These are phyloP conservation scores for Anthonomus grandis DNA, from an alignment of 1,140 invertebrate species.

Conservation along the genomic window DNA sequence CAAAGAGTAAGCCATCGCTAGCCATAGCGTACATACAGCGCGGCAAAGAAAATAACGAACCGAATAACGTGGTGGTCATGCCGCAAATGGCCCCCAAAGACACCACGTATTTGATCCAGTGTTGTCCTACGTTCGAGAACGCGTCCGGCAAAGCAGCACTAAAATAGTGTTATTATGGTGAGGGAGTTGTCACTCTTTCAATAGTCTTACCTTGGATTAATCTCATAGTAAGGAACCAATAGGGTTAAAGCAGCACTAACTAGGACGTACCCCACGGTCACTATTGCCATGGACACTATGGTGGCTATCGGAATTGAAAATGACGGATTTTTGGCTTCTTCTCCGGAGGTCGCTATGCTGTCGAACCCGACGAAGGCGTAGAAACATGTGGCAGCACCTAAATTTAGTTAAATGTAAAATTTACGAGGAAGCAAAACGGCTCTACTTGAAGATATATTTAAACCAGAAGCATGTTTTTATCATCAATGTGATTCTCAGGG, in stretches of 20 bases:
- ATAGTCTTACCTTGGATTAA: conserved; percentile 62
- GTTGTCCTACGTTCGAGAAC: conserved; percentile 66
- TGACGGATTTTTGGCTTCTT: conserved; percentile 78
- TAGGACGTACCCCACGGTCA: conserved; percentile 75
- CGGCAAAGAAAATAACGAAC: conserved; percentile 80
- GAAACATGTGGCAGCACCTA: conserved; percentile 83
- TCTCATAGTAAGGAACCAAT: conserved; percentile 74
- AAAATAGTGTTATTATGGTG: neutral
- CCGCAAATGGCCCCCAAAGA: conserved; percentile 85
- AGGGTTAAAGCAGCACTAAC: conserved; percentile 79
- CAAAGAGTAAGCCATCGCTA: conserved; percentile 79
- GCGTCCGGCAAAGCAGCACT: conserved; percentile 79
- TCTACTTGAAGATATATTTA: too few relatives aligned
- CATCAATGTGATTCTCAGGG: too few relatives aligned
- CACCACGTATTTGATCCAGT: conserved; percentile 86
- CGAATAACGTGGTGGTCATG: conserved; percentile 83
- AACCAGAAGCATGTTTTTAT: too few relatives aligned
- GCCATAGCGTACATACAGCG: conserved; percentile 85
- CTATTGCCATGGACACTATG: conserved; percentile 72
- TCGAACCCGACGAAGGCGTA: conserved; percentile 88
- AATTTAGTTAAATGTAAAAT: too few relatives aligned
- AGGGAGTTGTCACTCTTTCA: neutral
- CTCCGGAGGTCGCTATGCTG: conserved; percentile 81
- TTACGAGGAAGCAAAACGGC: too few relatives aligned
- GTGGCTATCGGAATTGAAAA: conserved; percentile 80